Conservation (phyloP, 1,140 invertebrate genomes). For the Drosophila sp. region DNA sequence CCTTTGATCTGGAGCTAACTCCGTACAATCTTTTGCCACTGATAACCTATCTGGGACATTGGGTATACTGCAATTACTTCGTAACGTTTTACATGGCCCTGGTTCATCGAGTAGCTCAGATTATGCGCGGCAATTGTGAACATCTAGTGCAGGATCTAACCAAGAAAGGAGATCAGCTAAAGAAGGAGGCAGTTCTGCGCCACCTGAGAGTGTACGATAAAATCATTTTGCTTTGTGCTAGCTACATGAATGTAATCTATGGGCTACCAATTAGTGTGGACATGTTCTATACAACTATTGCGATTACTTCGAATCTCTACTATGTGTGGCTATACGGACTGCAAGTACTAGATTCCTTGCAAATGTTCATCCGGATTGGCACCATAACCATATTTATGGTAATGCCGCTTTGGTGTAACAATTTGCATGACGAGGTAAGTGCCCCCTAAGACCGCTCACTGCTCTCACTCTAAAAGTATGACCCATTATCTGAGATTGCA, state of each 20-base stretch:
- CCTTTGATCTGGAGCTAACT: background rate
- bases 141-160: background rate
- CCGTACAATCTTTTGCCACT: background rate
- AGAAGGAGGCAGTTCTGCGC: background rate
- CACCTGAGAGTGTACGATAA: slow-evolving; percentile 5
- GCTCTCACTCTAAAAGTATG: too few species aligned
- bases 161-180: background rate
- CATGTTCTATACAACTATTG: slow-evolving; percentile 13
- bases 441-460: too few species aligned
- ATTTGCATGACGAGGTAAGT: slow-evolving; percentile 1
- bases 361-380: background rate
- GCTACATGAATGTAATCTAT: slow-evolving; percentile 4
- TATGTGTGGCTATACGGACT: background rate
- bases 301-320: slow-evolving; percentile 10
- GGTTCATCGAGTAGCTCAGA: slow-evolving; percentile 2
- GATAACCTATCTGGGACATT: slow-evolving; percentile 2
- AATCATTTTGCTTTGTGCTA: background rate
- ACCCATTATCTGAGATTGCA: too few species aligned
- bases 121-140: background rate
- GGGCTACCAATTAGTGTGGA: slow-evolving; percentile 8
- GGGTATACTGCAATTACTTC: slow-evolving; percentile 9
- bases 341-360: slow-evolving; percentile 4
- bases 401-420: slow-evolving; percentile 9
- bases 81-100: slow-evolving; percentile 11
- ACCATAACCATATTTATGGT: slow-evolving; percentile 4